phyloP scores from a whole-genome alignment of 1,140 invertebrate genomes.

The Eriosoma lanigerum region DNA sequence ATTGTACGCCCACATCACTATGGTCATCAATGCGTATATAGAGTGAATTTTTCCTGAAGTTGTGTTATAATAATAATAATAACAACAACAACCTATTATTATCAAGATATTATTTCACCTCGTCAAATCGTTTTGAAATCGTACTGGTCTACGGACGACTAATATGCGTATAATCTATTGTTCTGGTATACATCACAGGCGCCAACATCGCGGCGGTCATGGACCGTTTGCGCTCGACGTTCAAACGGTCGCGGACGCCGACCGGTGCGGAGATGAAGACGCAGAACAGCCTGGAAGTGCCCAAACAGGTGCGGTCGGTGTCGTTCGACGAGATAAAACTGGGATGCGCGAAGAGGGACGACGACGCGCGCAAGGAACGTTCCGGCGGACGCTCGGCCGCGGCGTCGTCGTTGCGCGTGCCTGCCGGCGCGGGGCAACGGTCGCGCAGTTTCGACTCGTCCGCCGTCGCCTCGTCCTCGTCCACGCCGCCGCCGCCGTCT shows the following conservation, averaged over 20 bases:
- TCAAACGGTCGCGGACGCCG: constrained; percentile 81
- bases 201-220: constrained; percentile 59
- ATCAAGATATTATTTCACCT: too few species aligned
- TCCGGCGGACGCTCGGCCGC: constrained; percentile 55
- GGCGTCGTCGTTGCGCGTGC: constrained; percentile 56
- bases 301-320: constrained; percentile 80
- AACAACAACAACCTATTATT: too few species aligned
- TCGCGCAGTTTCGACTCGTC: constrained; percentile 76
- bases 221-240: constrained; percentile 80
- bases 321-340: constrained; percentile 86
- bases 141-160: too few species aligned
- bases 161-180: too few species aligned
- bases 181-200: too few species aligned
- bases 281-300: constrained; percentile 83
- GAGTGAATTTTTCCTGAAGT: too few species aligned
- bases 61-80: too few species aligned
- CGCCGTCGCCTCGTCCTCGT: constrained; percentile 58
- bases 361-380: constrained; percentile 62
- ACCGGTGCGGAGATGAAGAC: constrained; percentile 87
- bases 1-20: too few species aligned
- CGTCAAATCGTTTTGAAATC: too few species aligned
- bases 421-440: constrained; percentile 61
- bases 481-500: background rate
- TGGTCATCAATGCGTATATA: too few species aligned
- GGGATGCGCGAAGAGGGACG: constrained; percentile 61